These are phyloP conservation scores for Sinocyclocheilus anophthalmus DNA, from an alignment of 2,113 vertebrate genomes.

Conservation along the genomic window DNA sequence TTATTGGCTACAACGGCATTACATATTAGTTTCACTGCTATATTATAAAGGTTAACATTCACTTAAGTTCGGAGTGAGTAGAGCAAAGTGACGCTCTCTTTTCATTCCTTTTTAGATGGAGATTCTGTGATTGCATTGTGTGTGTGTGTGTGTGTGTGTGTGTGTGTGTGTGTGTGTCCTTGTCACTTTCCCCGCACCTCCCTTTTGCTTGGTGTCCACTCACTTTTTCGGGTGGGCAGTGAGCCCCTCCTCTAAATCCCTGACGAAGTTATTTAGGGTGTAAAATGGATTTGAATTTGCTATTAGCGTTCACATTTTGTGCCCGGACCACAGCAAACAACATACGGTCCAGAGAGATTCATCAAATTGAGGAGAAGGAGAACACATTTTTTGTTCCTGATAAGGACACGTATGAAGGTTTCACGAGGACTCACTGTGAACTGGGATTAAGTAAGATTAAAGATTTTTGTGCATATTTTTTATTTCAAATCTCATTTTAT, in stretches of 20 bases:
- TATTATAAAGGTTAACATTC: background rate
- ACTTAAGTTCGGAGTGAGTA: background rate
- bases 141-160: background rate
- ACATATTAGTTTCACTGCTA: background rate
- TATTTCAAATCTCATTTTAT: too few species aligned
- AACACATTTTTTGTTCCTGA: background rate
- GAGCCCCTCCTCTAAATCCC: constrained; percentile 86
- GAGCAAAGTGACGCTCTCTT: background rate
- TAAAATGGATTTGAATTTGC: constrained; percentile 87
- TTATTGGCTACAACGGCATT: background rate
- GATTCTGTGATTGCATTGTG: background rate
- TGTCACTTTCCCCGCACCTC: constrained; percentile 42
- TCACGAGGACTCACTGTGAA: constrained; percentile 52
- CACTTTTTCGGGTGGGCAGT: constrained; percentile 69
- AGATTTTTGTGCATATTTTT: constrained; percentile 16
- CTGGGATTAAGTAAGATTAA: constrained; percentile 56
- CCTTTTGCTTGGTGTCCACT: constrained; percentile 65
- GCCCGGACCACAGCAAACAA: constrained; percentile 70
- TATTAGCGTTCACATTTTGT: constrained; percentile 73
- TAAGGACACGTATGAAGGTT: background rate
- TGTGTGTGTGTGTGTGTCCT: constrained; percentile 27
- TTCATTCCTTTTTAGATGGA: background rate
- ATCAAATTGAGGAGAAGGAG: background rate
- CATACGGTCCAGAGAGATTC: constrained; percentile 63
- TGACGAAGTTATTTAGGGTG: constrained; percentile 91